Evolutionary conservation across 2,797 vertebrate species (phyloP), one percentile per base, ranked within the genome.

Genomic region (Catharus ustulatus): DNA sequence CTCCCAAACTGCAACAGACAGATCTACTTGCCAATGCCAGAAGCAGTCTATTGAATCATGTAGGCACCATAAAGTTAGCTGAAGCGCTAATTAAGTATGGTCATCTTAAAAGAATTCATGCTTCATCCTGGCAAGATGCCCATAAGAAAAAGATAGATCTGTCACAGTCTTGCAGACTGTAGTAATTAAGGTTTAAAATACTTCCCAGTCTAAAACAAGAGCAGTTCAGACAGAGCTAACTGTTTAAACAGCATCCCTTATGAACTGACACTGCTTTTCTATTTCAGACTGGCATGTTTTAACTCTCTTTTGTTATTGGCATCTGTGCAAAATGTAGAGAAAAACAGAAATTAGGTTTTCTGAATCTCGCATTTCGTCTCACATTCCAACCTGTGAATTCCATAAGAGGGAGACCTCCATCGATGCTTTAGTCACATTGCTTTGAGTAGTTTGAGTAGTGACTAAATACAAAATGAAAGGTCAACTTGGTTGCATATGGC

Each of bases 171-270:
- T 95, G 57, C 64, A 89, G 97, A 95, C 96, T 94, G 95, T 71
- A 76, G 93, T 97, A 98, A 98, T 98, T 98, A 97, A 97, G 94
- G 82, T 93, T 97, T 97, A 97, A 98, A 97, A 97, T 64, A 90
- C 92, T 94, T 97, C 72, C 86, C 42, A 38, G 58, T 95, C 94
- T 96, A 93, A 88, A 97, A 90, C 96, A 94, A 86, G 93, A 73
- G 19, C 67, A 88, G 90, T 94, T 97, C 94, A 96, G 91, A 92
- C 62, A 34, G 79, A 97, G 85, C 93, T 97, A 97, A 96, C 93
- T 93, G 94, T 96, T 97, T 94, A 88, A 97, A 96, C 69, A 96
- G 58, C 10, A 32, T 90, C 85, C 85, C 88, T 94, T 91, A 74
- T 72, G 90, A 96, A 95, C 91, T 89, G 82, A 85, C 38, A n/a